Evolutionary conservation across 2,797 vertebrate genomes (phyloP).

Genomic region (Dicrostonyx torquatus): DNA sequence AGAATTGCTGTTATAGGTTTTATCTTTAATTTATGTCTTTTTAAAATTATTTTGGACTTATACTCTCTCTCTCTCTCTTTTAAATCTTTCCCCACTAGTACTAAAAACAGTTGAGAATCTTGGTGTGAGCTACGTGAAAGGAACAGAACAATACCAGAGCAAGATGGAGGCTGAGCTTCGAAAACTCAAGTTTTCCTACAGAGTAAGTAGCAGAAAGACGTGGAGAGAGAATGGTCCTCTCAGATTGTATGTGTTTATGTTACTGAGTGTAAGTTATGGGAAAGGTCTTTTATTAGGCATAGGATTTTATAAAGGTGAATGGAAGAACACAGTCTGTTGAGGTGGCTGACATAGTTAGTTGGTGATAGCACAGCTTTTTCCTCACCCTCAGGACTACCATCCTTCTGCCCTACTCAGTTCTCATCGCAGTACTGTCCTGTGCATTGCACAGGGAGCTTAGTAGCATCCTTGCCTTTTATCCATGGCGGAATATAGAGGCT

Average conservation of each 20-base stretch:
- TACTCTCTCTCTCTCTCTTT: not conserved
- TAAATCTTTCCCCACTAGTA: conserved; percentile 84
- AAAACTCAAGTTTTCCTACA: conserved; percentile 91
- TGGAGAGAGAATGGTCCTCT: not conserved
- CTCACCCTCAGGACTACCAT: not conserved
- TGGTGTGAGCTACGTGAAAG: conserved; percentile 91
- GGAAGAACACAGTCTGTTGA: not conserved
- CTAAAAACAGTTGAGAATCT: conserved; percentile 94
- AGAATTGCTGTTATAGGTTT: not conserved
- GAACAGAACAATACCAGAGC: conserved; percentile 83
- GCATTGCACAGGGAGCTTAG: not conserved
- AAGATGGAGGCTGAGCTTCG: conserved; percentile 88
- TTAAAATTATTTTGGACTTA: conserved; percentile 45
- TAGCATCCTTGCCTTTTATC: not conserved
- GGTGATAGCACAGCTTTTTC: not conserved
- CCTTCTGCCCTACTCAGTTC: not conserved
- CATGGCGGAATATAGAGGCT: not conserved
- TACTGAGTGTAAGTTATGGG: not conserved
- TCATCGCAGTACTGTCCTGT: not conserved
- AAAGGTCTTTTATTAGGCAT: not conserved
- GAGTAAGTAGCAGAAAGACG: conserved; percentile 80
- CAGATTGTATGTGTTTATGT: not conserved
- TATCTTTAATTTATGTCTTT: conserved; percentile 35
- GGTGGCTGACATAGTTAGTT: not conserved
- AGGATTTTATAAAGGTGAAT: not conserved